Evolutionary conservation across 2,888 invertebrate genomes (phyloP).

Genomic region (Microctonus brassicae): DNA sequence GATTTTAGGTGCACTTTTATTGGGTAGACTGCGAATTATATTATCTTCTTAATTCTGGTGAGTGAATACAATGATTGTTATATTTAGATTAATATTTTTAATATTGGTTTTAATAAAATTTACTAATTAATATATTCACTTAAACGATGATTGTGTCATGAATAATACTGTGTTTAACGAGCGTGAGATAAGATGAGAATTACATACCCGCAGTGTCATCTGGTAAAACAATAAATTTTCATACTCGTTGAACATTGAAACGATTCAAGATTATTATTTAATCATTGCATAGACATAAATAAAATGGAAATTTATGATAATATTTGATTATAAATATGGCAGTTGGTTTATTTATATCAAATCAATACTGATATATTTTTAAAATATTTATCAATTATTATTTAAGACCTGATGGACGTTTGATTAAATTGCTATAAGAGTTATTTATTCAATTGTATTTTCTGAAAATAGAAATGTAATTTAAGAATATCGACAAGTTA

Average conservation of each 20-base stretch:
- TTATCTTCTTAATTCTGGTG: background rate
- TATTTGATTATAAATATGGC: background rate
- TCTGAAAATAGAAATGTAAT: slow-evolving; percentile 1
- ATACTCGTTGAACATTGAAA: background rate
- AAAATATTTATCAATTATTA: background rate
- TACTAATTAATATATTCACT: background rate
- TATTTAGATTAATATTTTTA: background rate
- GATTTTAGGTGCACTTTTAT: background rate
- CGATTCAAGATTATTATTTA: background rate
- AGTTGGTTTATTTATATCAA: background rate
- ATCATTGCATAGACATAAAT: background rate
- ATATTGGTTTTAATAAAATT: background rate
- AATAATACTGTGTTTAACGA: slow-evolving; percentile 5
- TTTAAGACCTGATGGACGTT: background rate
- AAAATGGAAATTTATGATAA: background rate
- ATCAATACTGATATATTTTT: background rate
- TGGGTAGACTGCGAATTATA: background rate
- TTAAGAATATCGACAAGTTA: background rate
- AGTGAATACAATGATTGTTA: background rate
- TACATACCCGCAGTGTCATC: slow-evolving; percentile 16
- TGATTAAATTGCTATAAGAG: background rate
- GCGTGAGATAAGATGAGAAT: slow-evolving; percentile 12
- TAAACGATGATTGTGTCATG: background rate
- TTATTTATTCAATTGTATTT: background rate
- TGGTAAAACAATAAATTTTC: slow-evolving; percentile 9